Conservation (phyloP, 2,888 invertebrate genomes). For the Bellardia pandia region DNA sequence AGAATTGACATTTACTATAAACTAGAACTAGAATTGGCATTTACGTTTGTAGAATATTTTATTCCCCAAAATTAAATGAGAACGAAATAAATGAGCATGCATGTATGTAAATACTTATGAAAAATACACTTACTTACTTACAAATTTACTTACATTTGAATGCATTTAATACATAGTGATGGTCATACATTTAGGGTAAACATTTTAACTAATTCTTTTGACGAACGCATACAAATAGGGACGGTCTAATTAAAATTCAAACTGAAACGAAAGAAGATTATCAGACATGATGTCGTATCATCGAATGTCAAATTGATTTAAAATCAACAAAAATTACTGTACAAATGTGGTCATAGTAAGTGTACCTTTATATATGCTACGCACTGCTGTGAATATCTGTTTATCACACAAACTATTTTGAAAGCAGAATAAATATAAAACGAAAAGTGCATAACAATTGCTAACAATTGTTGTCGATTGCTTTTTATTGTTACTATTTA, state of each 20-base stretch:
- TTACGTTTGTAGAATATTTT: constrained; percentile 23
- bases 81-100: constrained; percentile 11
- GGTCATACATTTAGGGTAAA: neutral
- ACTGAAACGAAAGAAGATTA: too few species aligned
- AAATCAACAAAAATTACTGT: too few species aligned
- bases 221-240: too few species aligned
- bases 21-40: constrained; percentile 26
- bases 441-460: constrained; percentile 64
- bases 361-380: neutral
- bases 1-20: constrained; percentile 57
- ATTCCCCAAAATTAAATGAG: constrained; percentile 18
- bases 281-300: too few species aligned
- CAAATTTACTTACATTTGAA: neutral
- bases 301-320: too few species aligned
- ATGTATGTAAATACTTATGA: neutral
- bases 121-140: neutral
- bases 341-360: too few species aligned
- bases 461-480: constrained; percentile 44
- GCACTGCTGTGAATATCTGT: neutral
- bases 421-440: constrained; percentile 29
- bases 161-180: neutral
- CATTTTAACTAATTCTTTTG: too few species aligned
- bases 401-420: constrained; percentile 23
- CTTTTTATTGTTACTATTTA: constrained; percentile 38
- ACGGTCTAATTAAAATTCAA: too few species aligned